Conservation (phyloP, 1,140 invertebrate genomes). For the Ylistrum balloti region DNA sequence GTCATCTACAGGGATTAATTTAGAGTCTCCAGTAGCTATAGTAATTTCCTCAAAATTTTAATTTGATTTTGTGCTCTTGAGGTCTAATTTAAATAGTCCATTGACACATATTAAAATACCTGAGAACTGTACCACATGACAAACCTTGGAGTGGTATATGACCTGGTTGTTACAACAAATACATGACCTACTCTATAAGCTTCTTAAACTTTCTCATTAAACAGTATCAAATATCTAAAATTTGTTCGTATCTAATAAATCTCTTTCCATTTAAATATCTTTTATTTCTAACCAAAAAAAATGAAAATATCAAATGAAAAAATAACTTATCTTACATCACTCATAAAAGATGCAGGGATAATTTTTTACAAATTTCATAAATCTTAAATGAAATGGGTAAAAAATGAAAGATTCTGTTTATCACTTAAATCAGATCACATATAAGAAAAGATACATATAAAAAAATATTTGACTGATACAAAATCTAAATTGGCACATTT, state of each 20-base stretch:
- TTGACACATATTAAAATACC: background rate
- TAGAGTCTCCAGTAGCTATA: background rate
- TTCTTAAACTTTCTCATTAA: background rate
- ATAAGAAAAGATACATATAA: too few relatives aligned
- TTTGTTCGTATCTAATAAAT: background rate
- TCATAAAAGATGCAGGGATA: too few relatives aligned
- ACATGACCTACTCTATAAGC: background rate
- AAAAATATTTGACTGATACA: too few relatives aligned
- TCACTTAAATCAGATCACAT: too few relatives aligned
- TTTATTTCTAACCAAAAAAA: too few relatives aligned
- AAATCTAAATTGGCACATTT: too few relatives aligned
- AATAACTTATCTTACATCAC: too few relatives aligned
- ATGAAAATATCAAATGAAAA: too few relatives aligned
- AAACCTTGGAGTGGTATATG: background rate
- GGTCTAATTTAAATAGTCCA: background rate
- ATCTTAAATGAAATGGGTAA: too few relatives aligned
- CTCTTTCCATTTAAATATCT: background rate
- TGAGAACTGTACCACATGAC: background rate
- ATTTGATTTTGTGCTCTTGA: constrained; percentile 21
- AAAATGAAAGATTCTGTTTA: too few relatives aligned
- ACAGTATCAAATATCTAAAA: background rate
- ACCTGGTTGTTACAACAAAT: background rate
- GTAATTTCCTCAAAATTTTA: constrained; percentile 12
- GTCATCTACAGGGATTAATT: constrained; percentile 27
- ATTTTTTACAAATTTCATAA: too few relatives aligned